phyloP scores from a whole-genome alignment of 2,113 vertebrate genomes.

The pig (Sus scrofa) region DNA sequence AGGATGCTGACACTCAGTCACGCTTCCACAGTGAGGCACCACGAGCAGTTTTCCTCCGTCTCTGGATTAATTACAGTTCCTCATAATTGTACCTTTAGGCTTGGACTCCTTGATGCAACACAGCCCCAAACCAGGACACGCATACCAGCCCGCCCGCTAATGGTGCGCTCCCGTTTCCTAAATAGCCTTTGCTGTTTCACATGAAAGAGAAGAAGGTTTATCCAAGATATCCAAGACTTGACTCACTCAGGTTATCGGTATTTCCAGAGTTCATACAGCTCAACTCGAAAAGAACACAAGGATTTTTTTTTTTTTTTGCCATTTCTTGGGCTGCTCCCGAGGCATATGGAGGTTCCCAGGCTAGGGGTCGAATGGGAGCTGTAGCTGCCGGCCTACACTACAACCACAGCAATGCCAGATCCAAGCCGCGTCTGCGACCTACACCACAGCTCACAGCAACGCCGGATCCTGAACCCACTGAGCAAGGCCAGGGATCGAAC shows the following conservation, averaged over 20 bases:
- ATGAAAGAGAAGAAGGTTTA: background rate
- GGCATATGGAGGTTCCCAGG: no score
- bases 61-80: background rate
- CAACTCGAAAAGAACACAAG: background rate
- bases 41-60: no score
- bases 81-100: no score
- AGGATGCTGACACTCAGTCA: accelerated
- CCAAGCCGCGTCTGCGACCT: no score
- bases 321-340: no score
- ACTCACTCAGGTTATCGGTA: background rate
- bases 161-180: background rate
- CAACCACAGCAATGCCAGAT: no score
- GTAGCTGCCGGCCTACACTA: no score
- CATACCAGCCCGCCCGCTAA: background rate
- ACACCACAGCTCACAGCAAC: no score
- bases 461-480: no score
- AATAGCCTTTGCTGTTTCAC: background rate
- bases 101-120: background rate
- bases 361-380: no score
- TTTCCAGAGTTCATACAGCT: accelerated
- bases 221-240: background rate
- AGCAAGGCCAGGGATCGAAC: no score
- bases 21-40: accelerated
- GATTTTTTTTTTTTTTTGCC: background rate
- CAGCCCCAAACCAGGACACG: background rate